These are phyloP conservation scores for Apus apus DNA, from an alignment of 2,113 vertebrate species.

Conservation along the genomic window DNA sequence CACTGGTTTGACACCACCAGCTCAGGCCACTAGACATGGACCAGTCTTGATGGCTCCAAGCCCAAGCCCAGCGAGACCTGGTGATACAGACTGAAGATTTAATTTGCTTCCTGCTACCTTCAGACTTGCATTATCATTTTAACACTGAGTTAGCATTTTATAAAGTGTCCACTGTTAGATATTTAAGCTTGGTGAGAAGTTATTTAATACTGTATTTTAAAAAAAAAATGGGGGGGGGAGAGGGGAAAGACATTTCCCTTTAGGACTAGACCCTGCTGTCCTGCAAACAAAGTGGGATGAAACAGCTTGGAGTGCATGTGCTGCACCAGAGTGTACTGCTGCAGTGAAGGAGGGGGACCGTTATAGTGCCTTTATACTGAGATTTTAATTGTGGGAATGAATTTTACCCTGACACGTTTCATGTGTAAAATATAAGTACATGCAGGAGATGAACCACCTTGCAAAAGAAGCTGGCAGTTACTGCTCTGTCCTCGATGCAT, in stretches of 20 bases:
- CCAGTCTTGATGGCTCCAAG: neutral
- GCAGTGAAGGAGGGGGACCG: neutral
- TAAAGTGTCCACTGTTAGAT: neutral
- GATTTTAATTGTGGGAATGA: neutral
- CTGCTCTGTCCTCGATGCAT: neutral
- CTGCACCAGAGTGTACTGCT: rapidly evolving
- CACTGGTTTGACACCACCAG: neutral
- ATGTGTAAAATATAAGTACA: neutral
- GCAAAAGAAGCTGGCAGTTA: neutral
- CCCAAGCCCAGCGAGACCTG: neutral
- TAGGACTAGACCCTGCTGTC: neutral
- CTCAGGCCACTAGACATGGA: neutral
- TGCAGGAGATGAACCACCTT: neutral
- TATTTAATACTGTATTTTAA: neutral
- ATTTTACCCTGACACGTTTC: neutral
- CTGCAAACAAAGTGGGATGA: neutral
- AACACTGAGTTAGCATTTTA: neutral
- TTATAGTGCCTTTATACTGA: neutral
- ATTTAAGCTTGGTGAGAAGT: neutral
- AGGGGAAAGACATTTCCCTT: neutral
- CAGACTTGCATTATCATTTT: neutral
- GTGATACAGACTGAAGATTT: neutral
- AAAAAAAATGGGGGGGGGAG: neutral
- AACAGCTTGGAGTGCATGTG: neutral
- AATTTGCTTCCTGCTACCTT: neutral